Conservation (phyloP, 2,113 vertebrate genomes). For the Pachypanchax playfairii region DNA sequence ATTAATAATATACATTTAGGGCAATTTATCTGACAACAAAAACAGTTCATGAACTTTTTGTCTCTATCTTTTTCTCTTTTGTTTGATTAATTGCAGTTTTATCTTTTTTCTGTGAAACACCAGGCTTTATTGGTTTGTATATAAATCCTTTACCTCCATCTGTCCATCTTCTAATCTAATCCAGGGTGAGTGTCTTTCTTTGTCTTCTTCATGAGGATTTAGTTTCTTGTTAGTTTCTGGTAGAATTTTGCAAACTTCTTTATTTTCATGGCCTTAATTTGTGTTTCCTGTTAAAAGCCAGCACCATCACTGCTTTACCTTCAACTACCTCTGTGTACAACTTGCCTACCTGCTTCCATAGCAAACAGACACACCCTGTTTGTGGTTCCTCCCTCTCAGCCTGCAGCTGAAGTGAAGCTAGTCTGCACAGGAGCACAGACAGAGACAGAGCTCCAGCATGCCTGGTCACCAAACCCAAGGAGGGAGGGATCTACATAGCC, state of each 20-base stretch:
- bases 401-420: conserved; percentile 58
- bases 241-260: too few relatives aligned
- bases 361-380: conserved; percentile 64
- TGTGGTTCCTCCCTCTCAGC: conserved; percentile 44
- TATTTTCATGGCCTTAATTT: too few relatives aligned
- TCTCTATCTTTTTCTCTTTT: not conserved
- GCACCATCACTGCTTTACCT: conserved; percentile 44
- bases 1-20: not conserved
- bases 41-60: too few relatives aligned
- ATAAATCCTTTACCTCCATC: conserved; percentile 24
- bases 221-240: conserved; percentile 1
- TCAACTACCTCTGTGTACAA: conserved; percentile 33
- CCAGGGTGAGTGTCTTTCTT: too few relatives aligned
- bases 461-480: conserved; percentile 46
- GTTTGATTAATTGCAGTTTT: not conserved
- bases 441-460: conserved; percentile 58
- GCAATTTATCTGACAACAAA: not conserved
- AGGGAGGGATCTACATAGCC: conserved; percentile 63
- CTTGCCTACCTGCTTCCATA: conserved; percentile 64
- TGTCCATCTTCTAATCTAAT: too few relatives aligned
- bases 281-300: conserved; percentile 16
- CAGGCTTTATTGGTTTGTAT: not conserved
- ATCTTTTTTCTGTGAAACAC: not conserved
- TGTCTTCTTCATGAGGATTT: conserved; percentile 36
- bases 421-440: conserved; percentile 59